phyloP scores from a whole-genome alignment of 2,888 invertebrate species.

The Aplocera efformata region DNA sequence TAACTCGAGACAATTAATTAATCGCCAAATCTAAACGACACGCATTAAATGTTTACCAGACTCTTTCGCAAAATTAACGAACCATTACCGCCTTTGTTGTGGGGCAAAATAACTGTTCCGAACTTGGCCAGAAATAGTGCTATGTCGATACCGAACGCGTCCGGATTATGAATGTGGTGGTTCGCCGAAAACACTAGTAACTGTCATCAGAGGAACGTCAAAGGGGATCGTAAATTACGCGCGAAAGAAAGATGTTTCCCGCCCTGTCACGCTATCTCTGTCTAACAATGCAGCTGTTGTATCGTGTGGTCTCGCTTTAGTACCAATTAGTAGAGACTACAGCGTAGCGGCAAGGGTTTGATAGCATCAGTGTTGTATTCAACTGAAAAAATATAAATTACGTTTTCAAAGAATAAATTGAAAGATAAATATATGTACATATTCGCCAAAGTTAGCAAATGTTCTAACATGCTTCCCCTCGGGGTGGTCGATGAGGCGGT shows the following conservation, averaged over 20 bases:
- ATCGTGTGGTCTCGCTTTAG: conserved; percentile 43
- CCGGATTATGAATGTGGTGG: conserved; percentile 64
- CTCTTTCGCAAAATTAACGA: conserved; percentile 52
- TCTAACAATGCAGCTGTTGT: conserved; percentile 28
- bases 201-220: conserved; percentile 52
- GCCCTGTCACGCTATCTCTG: conserved; percentile 44
- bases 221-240: conserved; percentile 53
- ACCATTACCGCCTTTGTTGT: conserved; percentile 69
- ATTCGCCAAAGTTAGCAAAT: too few species aligned
- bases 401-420: not conserved
- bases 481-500: too few species aligned
- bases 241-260: conserved; percentile 72
- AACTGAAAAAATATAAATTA: conserved; percentile 4
- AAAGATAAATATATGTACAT: too few species aligned
- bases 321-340: conserved; percentile 61
- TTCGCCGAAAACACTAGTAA: conserved; percentile 60
- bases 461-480: too few species aligned
- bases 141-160: conserved; percentile 44
- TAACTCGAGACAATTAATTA: conserved; percentile 43
- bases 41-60: conserved; percentile 48
- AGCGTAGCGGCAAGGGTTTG: conserved; percentile 46
- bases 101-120: conserved; percentile 26
- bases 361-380: conserved; percentile 31
- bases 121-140: conserved; percentile 54
- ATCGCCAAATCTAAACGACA: conserved; percentile 42